Base-by-base conservation (phyloP, 2,797 vertebrate genomes). In the Gila robusta region DNA sequence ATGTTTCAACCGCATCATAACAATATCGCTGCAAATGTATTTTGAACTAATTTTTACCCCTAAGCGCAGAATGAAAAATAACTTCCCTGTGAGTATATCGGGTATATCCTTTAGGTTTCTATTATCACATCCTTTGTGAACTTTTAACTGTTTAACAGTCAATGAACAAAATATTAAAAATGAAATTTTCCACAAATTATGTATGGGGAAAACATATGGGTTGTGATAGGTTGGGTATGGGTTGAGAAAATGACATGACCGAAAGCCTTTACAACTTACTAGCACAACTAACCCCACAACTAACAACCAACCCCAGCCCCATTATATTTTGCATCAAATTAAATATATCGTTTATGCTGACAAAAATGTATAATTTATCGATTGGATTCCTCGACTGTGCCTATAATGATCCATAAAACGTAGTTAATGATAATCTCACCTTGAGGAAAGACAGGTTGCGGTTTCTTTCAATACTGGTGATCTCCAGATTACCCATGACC, bases 401-500 rank as follows among this genome's bases (percentile, higher is more conserved):
- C n/a, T 7, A 47, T 79, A 47, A 79, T 37, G 47, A 41, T n/a
- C 35, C 21, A 78, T 39, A 78, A 2, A 78, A n/a, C 1, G 6
- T 37, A 17, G 23, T 71, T 21, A 11, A 41, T 71, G 14, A 83
- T 16, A 2, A 26, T 10, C 88, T 88, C 95, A 99, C 98, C 96
- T 97, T 95, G 64, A 99, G 96, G 91, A 99, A 99, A 92, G 97
- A 97, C 79, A 99, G 97, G 93, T 99, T 97, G 67, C 97, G 95
- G 92, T 96, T 98, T 82, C 97, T 96, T 89, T 99, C 98, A 0
- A 99, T 98, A 94, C 96, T 99, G 92, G 98, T 99, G 88, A 99
- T 99, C 94, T 99, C 98, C 93, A 99, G 93, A 90, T 99, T 99
- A 49, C 98, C 98, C 98, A 99, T 99, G 86, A 99, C 98, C 0